Percentiles rank a stretch among this genome's conserved stretches.
Conservation (phyloP, 2,113 vertebrate species). For the Bufo gargarizans region DNA sequence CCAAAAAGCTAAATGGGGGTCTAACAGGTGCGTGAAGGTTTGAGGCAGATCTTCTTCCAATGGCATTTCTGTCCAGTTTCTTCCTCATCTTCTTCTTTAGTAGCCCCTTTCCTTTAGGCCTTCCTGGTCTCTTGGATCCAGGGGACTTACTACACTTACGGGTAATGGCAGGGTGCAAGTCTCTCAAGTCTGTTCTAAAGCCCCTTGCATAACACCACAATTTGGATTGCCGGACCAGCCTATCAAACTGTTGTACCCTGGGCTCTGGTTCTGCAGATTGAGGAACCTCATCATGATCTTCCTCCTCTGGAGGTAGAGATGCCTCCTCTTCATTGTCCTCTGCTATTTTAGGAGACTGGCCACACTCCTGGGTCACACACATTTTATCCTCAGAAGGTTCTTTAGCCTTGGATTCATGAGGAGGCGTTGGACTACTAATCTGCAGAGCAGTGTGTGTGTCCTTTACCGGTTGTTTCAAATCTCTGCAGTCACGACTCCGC, state of each 20-base stretch:
- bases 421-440: neutral
- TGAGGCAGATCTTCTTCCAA: constrained; percentile 57
- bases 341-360: constrained; percentile 56
- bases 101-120: constrained; percentile 46
- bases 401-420: neutral
- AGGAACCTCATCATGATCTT: neutral
- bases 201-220: constrained; percentile 79
- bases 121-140: constrained; percentile 58
- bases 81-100: constrained; percentile 48
- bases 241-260: constrained; percentile 70
- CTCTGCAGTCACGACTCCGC: neutral
- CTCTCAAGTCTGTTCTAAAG: constrained; percentile 73
- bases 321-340: constrained; percentile 48
- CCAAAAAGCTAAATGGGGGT: constrained; percentile 76
- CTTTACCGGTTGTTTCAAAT: neutral
- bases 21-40: constrained; percentile 60
- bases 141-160: neutral
- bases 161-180: constrained; percentile 61
- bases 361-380: neutral
- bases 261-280: constrained; percentile 55
- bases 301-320: neutral
- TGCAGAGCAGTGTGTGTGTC: neutral
- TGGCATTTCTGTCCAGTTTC: constrained; percentile 49
- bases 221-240: constrained; percentile 74
- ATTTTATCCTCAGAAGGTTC: neutral